Evolutionary conservation across 2,113 vertebrate genomes (phyloP).

Genomic region (Coturnix japonica): DNA sequence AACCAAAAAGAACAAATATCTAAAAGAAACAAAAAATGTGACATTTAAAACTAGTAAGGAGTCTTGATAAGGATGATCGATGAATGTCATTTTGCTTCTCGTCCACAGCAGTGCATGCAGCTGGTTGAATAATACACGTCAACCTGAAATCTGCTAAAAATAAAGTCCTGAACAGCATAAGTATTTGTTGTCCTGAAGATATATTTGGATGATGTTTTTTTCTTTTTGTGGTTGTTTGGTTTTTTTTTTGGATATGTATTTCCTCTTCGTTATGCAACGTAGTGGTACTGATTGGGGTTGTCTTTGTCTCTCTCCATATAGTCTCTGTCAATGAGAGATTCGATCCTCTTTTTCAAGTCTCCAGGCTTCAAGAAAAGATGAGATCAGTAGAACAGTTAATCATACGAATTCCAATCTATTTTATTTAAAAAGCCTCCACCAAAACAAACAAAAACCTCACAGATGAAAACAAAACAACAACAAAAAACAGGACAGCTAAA

Average conservation of each 20-base stretch:
- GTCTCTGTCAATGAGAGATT: conserved; percentile 97
- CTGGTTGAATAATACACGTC: conserved; percentile 36
- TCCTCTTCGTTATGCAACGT: conserved; percentile 86
- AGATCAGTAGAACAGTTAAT: neutral
- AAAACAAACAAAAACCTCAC: neutral
- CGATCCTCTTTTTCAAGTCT: conserved; percentile 96
- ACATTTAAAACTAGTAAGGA: conserved; percentile 1
- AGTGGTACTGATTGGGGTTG: conserved; percentile 96
- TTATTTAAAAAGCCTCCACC: neutral
- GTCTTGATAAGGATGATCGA: conserved; percentile 22
- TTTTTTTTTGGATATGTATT: neutral
- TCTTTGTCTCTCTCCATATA: conserved; percentile 98
- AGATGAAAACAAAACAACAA: neutral
- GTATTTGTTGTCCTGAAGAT: conserved; percentile 53
- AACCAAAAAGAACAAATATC: conserved; percentile 43
- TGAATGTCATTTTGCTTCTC: conserved; percentile 40
- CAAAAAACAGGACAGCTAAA: neutral
- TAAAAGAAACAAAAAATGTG: neutral
- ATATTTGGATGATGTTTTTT: conserved; percentile 22
- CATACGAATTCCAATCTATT: neutral
- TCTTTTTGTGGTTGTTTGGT: too few relatives aligned
- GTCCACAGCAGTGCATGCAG: conserved; percentile 54
- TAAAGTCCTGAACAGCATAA: conserved; percentile 45
- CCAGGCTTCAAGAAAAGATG: conserved; percentile 84
- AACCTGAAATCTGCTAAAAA: conserved; percentile 61